phyloP scores from a whole-genome alignment of 1,140 invertebrate species.

The Ceratina australensis region DNA sequence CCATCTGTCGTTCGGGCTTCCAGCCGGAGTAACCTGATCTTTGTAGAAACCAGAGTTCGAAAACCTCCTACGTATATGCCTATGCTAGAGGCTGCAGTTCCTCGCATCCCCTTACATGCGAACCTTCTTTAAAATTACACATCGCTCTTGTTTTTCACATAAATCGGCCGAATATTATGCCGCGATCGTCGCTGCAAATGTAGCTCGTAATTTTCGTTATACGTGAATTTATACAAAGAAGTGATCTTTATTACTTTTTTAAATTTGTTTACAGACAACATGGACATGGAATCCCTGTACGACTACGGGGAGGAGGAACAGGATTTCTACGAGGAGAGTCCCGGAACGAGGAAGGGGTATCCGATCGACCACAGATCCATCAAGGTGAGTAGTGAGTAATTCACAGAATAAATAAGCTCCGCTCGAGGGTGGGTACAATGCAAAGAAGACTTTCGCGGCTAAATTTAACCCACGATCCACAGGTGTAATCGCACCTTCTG shows the following conservation, averaged over 20 bases:
- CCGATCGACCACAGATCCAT: slow-evolving; percentile 76
- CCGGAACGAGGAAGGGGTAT: slow-evolving; percentile 74
- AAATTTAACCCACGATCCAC: slow-evolving; percentile 29
- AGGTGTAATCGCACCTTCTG: slow-evolving; percentile 29
- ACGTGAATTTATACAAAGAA: no score
- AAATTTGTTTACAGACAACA: slow-evolving; percentile 65
- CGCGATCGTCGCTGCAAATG: no score
- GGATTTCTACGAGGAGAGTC: slow-evolving; percentile 77
- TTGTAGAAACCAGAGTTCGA: slow-evolving; percentile 68
- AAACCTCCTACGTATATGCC: slow-evolving; percentile 59
- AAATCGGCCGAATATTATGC: no score
- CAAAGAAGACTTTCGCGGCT: slow-evolving; percentile 7
- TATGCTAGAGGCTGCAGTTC: slow-evolving; percentile 40
- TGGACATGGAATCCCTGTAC: slow-evolving; percentile 79
- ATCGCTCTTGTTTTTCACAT: background rate
- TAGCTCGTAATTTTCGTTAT: no score
- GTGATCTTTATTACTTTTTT: background rate
- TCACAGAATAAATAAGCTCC: background rate
- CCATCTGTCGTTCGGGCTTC: slow-evolving; percentile 72
- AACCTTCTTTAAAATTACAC: slow-evolving; percentile 15
- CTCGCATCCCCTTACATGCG: slow-evolving; percentile 41
- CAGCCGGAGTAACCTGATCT: slow-evolving; percentile 71
- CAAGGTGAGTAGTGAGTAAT: slow-evolving; percentile 67
- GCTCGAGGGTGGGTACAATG: background rate
- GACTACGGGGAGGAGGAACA: slow-evolving; percentile 78